phyloP scores from a whole-genome alignment of 2,888 invertebrate genomes.

The Endotricha flammealis region DNA sequence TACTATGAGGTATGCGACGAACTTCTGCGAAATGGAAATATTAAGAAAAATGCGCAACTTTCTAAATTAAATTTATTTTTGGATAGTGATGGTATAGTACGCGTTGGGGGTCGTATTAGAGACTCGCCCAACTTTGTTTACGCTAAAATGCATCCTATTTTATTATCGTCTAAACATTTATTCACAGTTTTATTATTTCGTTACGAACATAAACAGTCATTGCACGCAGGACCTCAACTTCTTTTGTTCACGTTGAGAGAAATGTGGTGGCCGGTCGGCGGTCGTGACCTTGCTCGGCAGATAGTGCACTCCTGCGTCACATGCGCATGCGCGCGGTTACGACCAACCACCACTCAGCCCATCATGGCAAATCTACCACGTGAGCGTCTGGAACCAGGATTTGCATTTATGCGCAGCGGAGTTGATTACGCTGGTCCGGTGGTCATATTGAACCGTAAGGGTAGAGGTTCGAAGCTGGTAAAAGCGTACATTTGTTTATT shows the following conservation, averaged over 20 bases:
- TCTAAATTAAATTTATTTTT: slow-evolving; percentile 8
- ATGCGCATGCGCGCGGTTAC: slow-evolving; percentile 13
- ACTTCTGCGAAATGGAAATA: slow-evolving; percentile 3
- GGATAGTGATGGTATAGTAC: slow-evolving; percentile 8
- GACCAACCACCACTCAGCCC: slow-evolving; percentile 7
- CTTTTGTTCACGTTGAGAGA: slow-evolving; percentile 10
- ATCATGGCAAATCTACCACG: slow-evolving; percentile 16
- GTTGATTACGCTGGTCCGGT: slow-evolving; percentile 26
- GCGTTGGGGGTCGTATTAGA: slow-evolving; percentile 11
- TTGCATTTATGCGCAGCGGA: slow-evolving; percentile 18
- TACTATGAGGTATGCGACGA: slow-evolving; percentile 1
- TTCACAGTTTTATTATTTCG: slow-evolving; percentile 14
- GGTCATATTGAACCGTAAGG: slow-evolving; percentile 14
- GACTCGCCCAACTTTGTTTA: slow-evolving; percentile 8
- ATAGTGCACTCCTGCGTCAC: slow-evolving; percentile 13
- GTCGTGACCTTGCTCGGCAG: slow-evolving; percentile 14
- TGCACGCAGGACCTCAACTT: slow-evolving; percentile 17
- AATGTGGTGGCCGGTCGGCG: too few relatives aligned
- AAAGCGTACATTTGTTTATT: too few relatives aligned
- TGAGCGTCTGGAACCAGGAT: slow-evolving; percentile 7
- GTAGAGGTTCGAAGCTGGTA: slow-evolving; percentile 9
- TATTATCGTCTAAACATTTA: slow-evolving; percentile 11
- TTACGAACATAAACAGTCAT: slow-evolving; percentile 11
- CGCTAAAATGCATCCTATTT: slow-evolving; percentile 15
- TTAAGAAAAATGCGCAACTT: slow-evolving; percentile 1